A percentile compares a stretch with the other conserved stretches of the same genome.
These are phyloP conservation scores for Drosophila cardini DNA, from an alignment of 1,140 invertebrate species.

Conservation along the genomic window DNA sequence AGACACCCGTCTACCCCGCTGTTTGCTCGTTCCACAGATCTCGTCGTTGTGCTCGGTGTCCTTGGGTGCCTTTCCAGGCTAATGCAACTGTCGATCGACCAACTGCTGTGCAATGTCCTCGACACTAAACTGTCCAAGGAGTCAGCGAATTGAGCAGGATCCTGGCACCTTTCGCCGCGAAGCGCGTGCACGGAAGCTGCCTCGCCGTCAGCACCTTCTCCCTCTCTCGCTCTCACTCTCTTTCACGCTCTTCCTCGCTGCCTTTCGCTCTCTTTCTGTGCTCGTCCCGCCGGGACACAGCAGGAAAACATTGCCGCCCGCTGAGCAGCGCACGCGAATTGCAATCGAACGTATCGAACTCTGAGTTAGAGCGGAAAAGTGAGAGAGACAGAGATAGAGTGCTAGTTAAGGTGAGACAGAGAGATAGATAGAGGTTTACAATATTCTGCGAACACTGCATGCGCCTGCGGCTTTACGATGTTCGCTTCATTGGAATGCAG, in stretches of 20 bases:
- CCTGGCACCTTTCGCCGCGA: conserved; percentile 48
- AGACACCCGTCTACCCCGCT: conserved; percentile 35
- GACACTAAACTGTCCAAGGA: conserved; percentile 45
- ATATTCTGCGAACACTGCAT: conserved; percentile 60
- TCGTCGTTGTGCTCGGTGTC: not conserved
- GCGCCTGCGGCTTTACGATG: conserved; percentile 67
- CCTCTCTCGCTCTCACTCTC: conserved; percentile 8
- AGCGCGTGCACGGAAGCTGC: conserved; percentile 75
- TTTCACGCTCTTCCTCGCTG: not conserved
- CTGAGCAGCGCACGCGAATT: conserved; percentile 73
- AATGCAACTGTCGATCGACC: conserved; percentile 53
- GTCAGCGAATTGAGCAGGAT: conserved; percentile 21
- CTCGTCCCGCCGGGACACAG: conserved; percentile 39
- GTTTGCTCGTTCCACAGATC: not conserved
- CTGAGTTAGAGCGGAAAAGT: not conserved
- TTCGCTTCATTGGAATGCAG: conserved; percentile 67
- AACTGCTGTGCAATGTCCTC: conserved; percentile 72
- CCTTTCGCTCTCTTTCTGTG: conserved; percentile 5
- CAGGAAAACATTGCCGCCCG: conserved; percentile 48
- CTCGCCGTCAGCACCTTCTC: conserved; percentile 20
- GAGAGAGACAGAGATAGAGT: not conserved
- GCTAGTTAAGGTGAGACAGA: not conserved
- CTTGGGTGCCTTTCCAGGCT: conserved; percentile 54
- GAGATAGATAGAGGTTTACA: conserved; percentile 21
- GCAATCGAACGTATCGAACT: conserved; percentile 17